Base-by-base conservation (phyloP, 1,140 invertebrate genomes). In the Harlomillsia oculata region DNA sequence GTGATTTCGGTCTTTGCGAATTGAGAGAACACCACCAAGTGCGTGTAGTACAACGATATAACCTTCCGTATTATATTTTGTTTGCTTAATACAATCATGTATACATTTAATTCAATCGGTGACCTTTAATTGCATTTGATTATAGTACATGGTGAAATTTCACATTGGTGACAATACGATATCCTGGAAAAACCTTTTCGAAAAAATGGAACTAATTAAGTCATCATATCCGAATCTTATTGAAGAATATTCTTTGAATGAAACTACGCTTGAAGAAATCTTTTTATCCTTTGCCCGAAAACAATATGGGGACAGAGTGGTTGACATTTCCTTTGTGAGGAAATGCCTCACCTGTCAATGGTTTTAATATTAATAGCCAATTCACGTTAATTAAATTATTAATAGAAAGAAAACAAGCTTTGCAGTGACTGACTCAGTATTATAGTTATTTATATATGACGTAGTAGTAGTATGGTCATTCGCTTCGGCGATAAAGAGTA, bases 221-320 rank as follows among this genome's bases (percentile, higher is more conserved):
- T 16, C 57, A 3, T 59, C 56, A 11, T 70, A 71, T 44, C 50
- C 68, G 21, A 69, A 76, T 36, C 21, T 65, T 6, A 41, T 72
- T 28, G 79, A 80, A 65, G 80, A 82, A 64, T 82, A 81, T 63
- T 40, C 74, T 8, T 70, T 82, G 3, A 76, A 75, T 55, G 79
- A 82, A 64, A 81, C 80, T 14, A 80, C 79, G 13, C 67, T 82
- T 20, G 80, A 82, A 63, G 77, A 81, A 70, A 77, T 81, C 13
- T 72, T 72, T 26, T 52, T 72, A 5, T 65, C 69, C 13, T 72
- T 72, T 66, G 71, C 70, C 20, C 57, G 64, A 53, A 54, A 16
- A 28, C 62, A 63, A 21, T 59, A 61, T 46, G 20, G 28, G 16
- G 46, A 43, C 11, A 32, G 52, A 30, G n/a, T 48, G 36, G 53